Percentiles rank a stretch among this genome's conserved stretches.
Evolutionary conservation across 2,888 invertebrate species (phyloP).

Genomic region (Drosophila maculinotata): DNA sequence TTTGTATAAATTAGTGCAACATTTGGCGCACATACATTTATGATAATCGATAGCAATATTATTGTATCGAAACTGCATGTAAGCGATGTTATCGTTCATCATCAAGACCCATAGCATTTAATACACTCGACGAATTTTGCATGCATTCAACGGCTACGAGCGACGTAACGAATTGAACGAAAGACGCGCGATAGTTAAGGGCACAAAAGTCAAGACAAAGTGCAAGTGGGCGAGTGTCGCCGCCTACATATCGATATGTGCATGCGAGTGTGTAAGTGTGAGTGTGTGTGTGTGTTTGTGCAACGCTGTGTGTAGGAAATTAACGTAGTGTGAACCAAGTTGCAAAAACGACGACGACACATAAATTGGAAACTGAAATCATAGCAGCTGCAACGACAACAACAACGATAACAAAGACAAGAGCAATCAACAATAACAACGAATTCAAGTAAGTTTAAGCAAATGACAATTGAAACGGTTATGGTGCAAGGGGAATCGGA

Average conservation of each 20-base stretch:
- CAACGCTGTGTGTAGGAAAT: constrained; percentile 69
- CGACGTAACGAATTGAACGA: constrained; percentile 45
- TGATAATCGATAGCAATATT: constrained; percentile 26
- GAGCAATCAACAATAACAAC: constrained; percentile 10
- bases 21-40: background rate
- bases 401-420: constrained; percentile 19
- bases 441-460: constrained; percentile 40
- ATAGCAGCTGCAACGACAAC: constrained; percentile 19
- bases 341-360: constrained; percentile 54
- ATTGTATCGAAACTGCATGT: constrained; percentile 14
- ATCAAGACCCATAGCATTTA: constrained; percentile 21
- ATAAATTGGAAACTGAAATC: constrained; percentile 29
- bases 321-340: constrained; percentile 68
- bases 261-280: constrained; percentile 11
- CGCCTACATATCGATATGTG: constrained; percentile 62
- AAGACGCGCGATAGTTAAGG: constrained; percentile 50
- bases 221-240: constrained; percentile 57
- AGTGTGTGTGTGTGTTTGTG: constrained; percentile 30
- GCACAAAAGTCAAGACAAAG: constrained; percentile 40
- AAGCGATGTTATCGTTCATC: constrained; percentile 14
- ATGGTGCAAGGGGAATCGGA: constrained; percentile 13
- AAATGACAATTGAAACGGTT: background rate
- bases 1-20: too few relatives aligned
- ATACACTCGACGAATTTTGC: constrained; percentile 18
- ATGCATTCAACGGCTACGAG: constrained; percentile 27